A percentile compares a stretch with the other conserved stretches of the same genome.
These are phyloP conservation scores for Sebastes umbrosus DNA, from an alignment of 2,797 vertebrate species.

Conservation along the genomic window DNA sequence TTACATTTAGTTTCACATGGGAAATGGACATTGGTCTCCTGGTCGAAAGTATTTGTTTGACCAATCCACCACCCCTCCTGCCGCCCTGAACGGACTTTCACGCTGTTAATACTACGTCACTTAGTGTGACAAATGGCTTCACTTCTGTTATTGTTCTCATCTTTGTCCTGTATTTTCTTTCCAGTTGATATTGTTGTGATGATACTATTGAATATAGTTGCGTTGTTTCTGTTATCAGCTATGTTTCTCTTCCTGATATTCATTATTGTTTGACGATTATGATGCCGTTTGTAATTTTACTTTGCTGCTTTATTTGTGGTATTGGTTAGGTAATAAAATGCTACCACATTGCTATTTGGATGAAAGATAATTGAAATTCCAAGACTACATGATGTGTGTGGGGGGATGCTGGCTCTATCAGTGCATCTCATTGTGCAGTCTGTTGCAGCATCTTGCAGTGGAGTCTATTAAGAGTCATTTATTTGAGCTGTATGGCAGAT, in stretches of 20 bases:
- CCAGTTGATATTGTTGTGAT: background rate
- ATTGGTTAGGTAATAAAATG: conserved; percentile 7
- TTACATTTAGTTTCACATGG: too few relatives aligned
- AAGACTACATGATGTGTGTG: background rate
- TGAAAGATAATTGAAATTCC: conserved; percentile 9
- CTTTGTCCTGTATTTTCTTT: background rate
- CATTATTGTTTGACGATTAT: background rate
- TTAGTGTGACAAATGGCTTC: background rate
- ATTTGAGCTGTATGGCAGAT: conserved; percentile 59
- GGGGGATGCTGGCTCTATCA: conserved; percentile 6
- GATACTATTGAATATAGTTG: background rate
- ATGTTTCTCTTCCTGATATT: background rate
- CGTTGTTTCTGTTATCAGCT: background rate
- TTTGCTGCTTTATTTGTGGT: background rate
- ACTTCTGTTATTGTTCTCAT: background rate
- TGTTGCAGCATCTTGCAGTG: conserved; percentile 46
- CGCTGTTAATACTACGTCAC: too few relatives aligned
- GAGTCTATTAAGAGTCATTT: conserved; percentile 66
- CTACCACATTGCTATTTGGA: background rate
- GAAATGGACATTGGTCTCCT: too few relatives aligned
- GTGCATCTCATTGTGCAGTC: conserved; percentile 36
- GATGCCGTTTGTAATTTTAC: background rate
- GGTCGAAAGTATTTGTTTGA: too few relatives aligned
- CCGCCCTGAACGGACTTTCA: too few relatives aligned
- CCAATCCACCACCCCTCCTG: too few relatives aligned